phyloP scores from a whole-genome alignment of 2,113 vertebrate species.

The Taxidea taxus region DNA sequence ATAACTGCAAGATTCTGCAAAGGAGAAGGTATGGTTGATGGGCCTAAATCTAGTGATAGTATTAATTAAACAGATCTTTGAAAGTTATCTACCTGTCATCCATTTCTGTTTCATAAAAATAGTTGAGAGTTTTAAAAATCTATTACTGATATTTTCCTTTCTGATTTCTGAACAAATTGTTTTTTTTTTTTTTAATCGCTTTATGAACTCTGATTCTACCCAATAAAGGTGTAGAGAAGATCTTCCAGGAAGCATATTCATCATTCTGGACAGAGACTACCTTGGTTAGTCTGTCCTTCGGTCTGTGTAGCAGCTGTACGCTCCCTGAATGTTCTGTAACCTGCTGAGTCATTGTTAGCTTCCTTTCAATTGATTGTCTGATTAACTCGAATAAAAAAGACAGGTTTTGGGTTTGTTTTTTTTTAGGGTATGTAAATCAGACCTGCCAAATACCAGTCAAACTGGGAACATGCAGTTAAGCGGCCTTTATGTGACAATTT shows the following conservation, averaged over 20 bases:
- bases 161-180: not conserved
- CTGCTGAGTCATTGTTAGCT: not conserved
- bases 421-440: constrained; percentile 29
- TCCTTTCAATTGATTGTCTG: constrained; percentile 30
- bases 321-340: not conserved
- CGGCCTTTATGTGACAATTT: constrained; percentile 40
- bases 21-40: not conserved
- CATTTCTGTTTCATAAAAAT: not conserved
- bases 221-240: not conserved
- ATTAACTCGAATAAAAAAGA: not conserved
- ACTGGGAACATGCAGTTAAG: not conserved
- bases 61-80: not conserved
- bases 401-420: not conserved
- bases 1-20: not conserved
- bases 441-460: not conserved
- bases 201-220: not conserved
- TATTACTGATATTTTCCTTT: not conserved
- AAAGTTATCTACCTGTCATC: not conserved
- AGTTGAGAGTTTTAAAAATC: not conserved
- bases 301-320: not conserved
- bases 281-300: not conserved
- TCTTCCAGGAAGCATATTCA: not conserved
- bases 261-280: not conserved
- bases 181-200: not conserved
- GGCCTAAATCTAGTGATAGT: not conserved